Percentiles rank a stretch among this genome's conserved stretches.
Evolutionary conservation across 2,888 invertebrate genomes (phyloP).

Genomic region (Laspeyria flexula): DNA sequence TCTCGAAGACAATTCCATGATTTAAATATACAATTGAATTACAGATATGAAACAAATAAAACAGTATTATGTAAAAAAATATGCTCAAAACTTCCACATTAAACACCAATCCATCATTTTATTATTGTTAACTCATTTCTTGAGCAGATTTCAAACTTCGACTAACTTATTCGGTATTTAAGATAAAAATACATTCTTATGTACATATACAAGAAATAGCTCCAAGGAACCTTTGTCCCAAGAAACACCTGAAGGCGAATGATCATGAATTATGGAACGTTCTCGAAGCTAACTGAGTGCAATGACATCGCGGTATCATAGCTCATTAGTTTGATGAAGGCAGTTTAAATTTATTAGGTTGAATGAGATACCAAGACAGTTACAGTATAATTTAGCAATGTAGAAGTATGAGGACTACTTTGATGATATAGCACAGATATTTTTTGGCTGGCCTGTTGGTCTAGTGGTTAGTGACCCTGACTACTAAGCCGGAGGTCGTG

Average conservation of each 20-base stretch:
- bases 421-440: too few species aligned
- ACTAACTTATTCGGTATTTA: constrained; percentile 11
- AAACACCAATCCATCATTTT: neutral
- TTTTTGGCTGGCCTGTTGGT: too few species aligned
- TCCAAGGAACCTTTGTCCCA: constrained; percentile 21
- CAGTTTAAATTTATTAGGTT: constrained; percentile 5
- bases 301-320: constrained; percentile 31
- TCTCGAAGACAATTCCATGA: too few species aligned
- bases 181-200: constrained; percentile 1
- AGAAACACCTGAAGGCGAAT: constrained; percentile 28
- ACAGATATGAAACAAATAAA: too few species aligned
- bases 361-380: neutral
- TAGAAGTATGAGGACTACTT: neutral
- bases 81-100: neutral
- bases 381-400: neutral
- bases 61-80: too few species aligned
- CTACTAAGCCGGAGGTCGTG: too few species aligned
- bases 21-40: too few species aligned
- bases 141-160: neutral
- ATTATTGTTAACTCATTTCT: neutral
- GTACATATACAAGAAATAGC: constrained; percentile 2
- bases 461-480: too few species aligned
- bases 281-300: constrained; percentile 18
- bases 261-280: constrained; percentile 43
- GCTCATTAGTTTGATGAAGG: constrained; percentile 38